Conservation (phyloP, 2,113 vertebrate genomes). For the Brachypteracias leptosomus region DNA sequence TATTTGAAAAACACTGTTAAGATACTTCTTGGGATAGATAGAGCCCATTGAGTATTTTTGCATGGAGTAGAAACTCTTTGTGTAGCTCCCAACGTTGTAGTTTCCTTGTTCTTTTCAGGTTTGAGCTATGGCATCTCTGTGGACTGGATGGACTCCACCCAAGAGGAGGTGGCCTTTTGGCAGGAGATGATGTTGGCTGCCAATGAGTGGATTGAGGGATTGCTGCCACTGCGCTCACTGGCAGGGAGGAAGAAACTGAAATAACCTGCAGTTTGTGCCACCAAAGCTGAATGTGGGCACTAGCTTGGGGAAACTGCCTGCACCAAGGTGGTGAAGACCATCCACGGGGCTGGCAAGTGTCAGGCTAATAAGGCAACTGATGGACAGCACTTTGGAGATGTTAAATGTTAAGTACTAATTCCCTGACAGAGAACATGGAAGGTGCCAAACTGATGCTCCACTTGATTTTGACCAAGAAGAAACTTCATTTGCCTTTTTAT, state of each 20-base stretch:
- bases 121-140: constrained; percentile 72
- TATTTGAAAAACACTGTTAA: not conserved
- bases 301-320: not conserved
- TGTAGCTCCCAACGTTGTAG: not conserved
- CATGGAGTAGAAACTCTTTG: not conserved
- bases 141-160: constrained; percentile 76
- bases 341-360: not conserved
- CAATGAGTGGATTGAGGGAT: constrained; percentile 73
- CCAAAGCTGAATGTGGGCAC: not conserved
- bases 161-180: constrained; percentile 74
- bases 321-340: not conserved
- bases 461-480: not conserved
- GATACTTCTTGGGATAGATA: not conserved
- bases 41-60: not conserved
- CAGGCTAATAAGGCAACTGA: not conserved
- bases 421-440: not conserved
- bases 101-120: constrained; percentile 20
- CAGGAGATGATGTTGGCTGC: constrained; percentile 72
- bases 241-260: constrained; percentile 56
- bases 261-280: not conserved
- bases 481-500: not conserved
- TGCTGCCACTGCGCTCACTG: constrained; percentile 66
- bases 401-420: not conserved
- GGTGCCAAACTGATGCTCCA: not conserved
- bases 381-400: not conserved